Conservation (phyloP, 2,797 vertebrate genomes). For the Pempheris klunzingeri region DNA sequence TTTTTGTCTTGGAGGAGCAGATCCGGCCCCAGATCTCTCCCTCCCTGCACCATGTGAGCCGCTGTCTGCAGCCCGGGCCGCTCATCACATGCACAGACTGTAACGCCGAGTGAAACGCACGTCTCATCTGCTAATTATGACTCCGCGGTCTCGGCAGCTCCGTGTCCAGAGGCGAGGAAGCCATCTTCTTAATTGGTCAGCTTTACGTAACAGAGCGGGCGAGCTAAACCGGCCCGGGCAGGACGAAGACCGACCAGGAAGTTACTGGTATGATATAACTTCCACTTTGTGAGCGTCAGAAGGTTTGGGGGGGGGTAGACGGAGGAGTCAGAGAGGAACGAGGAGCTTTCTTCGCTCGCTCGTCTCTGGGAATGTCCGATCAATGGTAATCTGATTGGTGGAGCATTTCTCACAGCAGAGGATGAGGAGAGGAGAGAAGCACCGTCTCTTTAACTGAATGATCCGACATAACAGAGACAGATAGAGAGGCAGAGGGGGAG, state of each 20-base stretch:
- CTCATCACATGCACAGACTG: slow-evolving; percentile 9
- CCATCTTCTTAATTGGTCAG: slow-evolving; percentile 46
- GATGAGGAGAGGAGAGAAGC: slow-evolving; percentile 37
- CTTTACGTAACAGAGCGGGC: slow-evolving; percentile 45
- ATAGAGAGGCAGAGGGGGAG: not conserved
- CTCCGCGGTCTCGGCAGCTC: slow-evolving; percentile 32
- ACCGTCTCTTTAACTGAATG: slow-evolving; percentile 63
- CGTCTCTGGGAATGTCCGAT: slow-evolving; percentile 56
- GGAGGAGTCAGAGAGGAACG: slow-evolving; percentile 11
- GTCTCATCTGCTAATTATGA: slow-evolving; percentile 57
- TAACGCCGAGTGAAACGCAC: slow-evolving; percentile 4
- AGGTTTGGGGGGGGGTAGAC: not conserved
- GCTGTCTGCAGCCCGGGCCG: not conserved
- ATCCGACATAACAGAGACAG: slow-evolving; percentile 46
- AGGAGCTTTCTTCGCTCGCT: slow-evolving; percentile 43
- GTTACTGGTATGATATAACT: slow-evolving; percentile 15
- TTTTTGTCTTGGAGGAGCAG: not conserved
- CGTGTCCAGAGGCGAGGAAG: slow-evolving; percentile 44
- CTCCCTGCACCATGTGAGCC: not conserved
- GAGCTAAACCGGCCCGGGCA: not conserved
- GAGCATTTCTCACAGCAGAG: slow-evolving; percentile 29
- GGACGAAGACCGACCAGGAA: slow-evolving; percentile 7
- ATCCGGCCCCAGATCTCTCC: too few relatives aligned
- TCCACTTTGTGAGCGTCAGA: slow-evolving; percentile 7
- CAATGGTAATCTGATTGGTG: slow-evolving; percentile 60